Evolutionary conservation across 1,140 invertebrate genomes (phyloP).

Genomic region (Epicauta chinensis): DNA sequence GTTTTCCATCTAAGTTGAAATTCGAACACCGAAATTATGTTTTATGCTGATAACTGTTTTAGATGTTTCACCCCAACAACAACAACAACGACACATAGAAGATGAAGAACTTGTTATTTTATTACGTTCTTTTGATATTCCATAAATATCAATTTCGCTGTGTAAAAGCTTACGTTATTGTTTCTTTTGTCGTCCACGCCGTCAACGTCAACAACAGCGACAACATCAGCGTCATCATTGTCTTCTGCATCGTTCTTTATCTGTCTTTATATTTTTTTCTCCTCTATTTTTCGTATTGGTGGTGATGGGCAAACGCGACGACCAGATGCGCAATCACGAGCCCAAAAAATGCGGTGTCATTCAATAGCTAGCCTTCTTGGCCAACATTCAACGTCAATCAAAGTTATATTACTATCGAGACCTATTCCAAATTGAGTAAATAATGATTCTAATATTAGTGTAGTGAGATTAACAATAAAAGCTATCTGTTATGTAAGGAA

Average conservation of each 20-base stretch:
- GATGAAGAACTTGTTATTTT: slow-evolving; percentile 25
- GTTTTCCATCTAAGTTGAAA: not conserved
- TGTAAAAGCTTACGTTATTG: slow-evolving; percentile 7
- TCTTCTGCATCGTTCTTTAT: not conserved
- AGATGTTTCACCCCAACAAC: slow-evolving; percentile 26
- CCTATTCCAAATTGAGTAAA: too few species aligned
- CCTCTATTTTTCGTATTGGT: slow-evolving; percentile 10
- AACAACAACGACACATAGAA: slow-evolving; percentile 24
- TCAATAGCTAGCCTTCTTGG: slow-evolving; percentile 25
- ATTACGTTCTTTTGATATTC: not conserved
- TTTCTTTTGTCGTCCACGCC: too few species aligned
- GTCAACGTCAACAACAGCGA: too few species aligned
- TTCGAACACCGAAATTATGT: slow-evolving; percentile 9
- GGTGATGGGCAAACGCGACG: slow-evolving; percentile 34
- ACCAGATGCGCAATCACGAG: slow-evolving; percentile 24
- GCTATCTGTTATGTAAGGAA: too few species aligned
- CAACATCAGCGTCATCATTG: too few species aligned
- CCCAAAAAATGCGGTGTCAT: slow-evolving; percentile 25
- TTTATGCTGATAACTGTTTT: slow-evolving; percentile 26
- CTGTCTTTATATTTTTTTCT: not conserved
- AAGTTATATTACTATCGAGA: not conserved
- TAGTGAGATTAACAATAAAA: too few species aligned
- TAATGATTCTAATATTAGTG: too few species aligned
- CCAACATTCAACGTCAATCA: slow-evolving; percentile 10
- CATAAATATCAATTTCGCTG: not conserved